Conservation (phyloP, 2,113 vertebrate species). For the Lontra canadensis region DNA sequence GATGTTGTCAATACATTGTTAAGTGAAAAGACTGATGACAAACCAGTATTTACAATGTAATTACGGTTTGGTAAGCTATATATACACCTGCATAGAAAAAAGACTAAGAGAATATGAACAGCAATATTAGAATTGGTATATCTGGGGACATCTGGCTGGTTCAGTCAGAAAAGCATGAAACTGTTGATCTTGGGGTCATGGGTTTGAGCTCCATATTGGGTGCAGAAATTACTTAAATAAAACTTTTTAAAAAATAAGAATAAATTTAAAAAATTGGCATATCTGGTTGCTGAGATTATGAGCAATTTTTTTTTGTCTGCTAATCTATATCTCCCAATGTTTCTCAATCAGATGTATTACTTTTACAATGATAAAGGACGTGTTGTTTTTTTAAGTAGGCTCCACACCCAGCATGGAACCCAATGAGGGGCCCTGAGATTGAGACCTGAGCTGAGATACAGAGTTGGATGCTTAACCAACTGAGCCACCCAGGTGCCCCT, state of each 20-base stretch:
- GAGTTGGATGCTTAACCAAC: no score
- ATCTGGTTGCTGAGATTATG: not conserved
- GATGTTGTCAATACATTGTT: not conserved
- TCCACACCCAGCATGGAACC: not conserved
- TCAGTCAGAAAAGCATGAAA: not conserved
- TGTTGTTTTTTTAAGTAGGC: not conserved
- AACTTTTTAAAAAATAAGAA: no score
- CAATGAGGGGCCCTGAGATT: not conserved
- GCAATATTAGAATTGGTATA: not conserved
- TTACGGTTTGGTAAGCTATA: not conserved
- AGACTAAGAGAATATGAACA: not conserved
- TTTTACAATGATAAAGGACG: not conserved
- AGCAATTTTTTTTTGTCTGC: not conserved
- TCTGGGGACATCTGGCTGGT: not conserved
- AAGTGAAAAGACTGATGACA: not conserved
- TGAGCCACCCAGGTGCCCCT: no score
- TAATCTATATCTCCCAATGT: not conserved
- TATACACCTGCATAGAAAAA: not conserved
- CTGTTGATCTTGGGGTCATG: no score
- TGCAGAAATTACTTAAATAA: no score
- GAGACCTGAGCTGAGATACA: no score
- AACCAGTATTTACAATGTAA: not conserved
- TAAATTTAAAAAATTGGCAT: not conserved
- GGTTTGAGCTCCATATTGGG: no score
- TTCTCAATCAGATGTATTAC: not conserved